Evolutionary conservation across 2,888 invertebrate genomes (phyloP), one percentile per base, ranked within the genome.

Genomic region (Leptura quadrifasciata): DNA sequence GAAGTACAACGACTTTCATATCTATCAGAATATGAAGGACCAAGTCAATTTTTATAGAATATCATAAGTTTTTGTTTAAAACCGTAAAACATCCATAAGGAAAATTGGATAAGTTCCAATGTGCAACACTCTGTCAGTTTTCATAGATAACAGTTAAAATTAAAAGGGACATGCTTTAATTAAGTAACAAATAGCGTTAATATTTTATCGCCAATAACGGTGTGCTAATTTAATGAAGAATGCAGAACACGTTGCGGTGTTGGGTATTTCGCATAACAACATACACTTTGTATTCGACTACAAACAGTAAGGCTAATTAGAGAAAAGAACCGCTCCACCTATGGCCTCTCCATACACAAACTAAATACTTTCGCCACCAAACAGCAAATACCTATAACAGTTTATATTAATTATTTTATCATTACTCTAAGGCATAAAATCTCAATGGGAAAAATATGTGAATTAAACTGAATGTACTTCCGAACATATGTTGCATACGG

Each of bases 221-320:
- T 61, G n/a, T 60, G 9, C n/a, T 21, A 24, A n/a, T 24, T 5
- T 21, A 21, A n/a, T 65, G 12, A 65, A 8, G 21, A 24, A 68
- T 31, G 55, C 68, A 55, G 47, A 31, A 24, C 68, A 55, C 68
- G 55, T 31, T 76, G 72, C 76, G 18, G 64, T 55, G 52, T 54
- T 27, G 21, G 69, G 70, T 70, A 74, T 47, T 57, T 21, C 15
- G 17, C 1, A 47, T n/a, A 52, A 47, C 54, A 64, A 72, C 64
- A 69, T 61, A 70, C 52, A 69, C 24, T 76, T 75, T 63, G 72
- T 75, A 76, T 76, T 75, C 64, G 57, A 65, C 54, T 15, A 55
- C 35, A 73, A 18, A 27, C 27, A 27, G 55, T 57, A 68, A 27
- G 55, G 2, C 31, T 2, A 39, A 55, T 54, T 15, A 54, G 9